Evolutionary conservation across 1,140 invertebrate species (phyloP).

Genomic region (Drosophila pseudoananassae): DNA sequence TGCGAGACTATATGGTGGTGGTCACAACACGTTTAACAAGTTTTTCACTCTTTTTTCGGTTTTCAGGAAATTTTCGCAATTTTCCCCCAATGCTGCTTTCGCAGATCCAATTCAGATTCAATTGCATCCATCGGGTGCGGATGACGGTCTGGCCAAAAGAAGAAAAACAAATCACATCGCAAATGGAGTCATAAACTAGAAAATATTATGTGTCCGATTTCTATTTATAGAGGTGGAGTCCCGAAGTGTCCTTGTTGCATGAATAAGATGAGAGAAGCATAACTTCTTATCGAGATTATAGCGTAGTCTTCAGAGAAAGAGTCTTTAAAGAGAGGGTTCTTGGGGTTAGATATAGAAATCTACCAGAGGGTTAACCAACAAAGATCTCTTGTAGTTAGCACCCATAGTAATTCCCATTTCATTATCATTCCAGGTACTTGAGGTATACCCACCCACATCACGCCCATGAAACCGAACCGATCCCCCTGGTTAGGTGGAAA

Average conservation of each 20-base stretch:
- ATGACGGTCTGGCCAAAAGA: not conserved
- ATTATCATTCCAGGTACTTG: not conserved
- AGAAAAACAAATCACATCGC: slow-evolving; percentile 24
- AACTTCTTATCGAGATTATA: too few relatives aligned
- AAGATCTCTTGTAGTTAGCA: too few relatives aligned
- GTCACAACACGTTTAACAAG: slow-evolving; percentile 76
- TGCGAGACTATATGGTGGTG: slow-evolving; percentile 14
- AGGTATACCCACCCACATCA: not conserved
- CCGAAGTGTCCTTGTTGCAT: too few relatives aligned
- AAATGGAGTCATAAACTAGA: slow-evolving; percentile 51
- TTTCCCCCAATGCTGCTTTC: slow-evolving; percentile 54
- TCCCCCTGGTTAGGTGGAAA: slow-evolving; percentile 6
- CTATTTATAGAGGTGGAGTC: not conserved
- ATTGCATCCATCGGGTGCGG: not conserved
- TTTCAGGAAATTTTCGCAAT: slow-evolving; percentile 78
- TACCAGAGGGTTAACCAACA: too few relatives aligned
- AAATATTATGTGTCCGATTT: slow-evolving; percentile 10
- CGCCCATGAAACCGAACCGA: not conserved
- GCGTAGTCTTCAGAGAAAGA: too few relatives aligned
- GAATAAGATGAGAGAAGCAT: too few relatives aligned
- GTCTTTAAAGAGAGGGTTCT: too few relatives aligned
- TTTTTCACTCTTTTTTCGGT: slow-evolving; percentile 59
- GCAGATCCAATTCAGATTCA: slow-evolving; percentile 28
- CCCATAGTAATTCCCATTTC: too few relatives aligned
- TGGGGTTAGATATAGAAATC: too few relatives aligned